Evolutionary conservation across 2,113 vertebrate species (phyloP).

Genomic region (Uria lomvia): DNA sequence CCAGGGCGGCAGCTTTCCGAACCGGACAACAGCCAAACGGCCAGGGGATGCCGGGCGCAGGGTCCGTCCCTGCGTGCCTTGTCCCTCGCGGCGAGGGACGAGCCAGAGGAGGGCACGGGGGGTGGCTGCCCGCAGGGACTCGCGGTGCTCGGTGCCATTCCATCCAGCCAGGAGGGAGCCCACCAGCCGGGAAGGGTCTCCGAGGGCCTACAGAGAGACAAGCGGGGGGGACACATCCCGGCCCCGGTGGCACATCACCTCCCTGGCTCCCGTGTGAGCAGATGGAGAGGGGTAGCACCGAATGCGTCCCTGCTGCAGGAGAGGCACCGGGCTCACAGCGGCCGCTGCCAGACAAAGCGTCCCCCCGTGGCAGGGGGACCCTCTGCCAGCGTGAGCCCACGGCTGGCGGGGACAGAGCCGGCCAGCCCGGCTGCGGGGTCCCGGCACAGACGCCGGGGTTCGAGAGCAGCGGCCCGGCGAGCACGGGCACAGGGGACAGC

Average conservation of each 20-base stretch:
- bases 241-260: not conserved
- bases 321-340: not conserved
- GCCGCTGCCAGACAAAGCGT: not conserved
- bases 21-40: rapidly evolving
- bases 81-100: rapidly evolving
- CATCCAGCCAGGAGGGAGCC: not conserved
- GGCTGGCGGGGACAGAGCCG: not conserved
- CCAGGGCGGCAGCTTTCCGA: rapidly evolving
- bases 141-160: not conserved
- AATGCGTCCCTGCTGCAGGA: not conserved
- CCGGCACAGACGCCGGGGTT: not conserved
- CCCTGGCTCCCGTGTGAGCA: not conserved
- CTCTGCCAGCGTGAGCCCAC: rapidly evolving
- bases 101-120: not conserved
- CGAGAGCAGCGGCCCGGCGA: not conserved
- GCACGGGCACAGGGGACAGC: not conserved
- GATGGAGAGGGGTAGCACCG: not conserved
- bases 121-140: not conserved
- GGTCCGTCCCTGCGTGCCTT: rapidly evolving
- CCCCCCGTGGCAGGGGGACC: not conserved
- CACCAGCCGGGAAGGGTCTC: not conserved
- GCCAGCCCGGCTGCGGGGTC: not conserved
- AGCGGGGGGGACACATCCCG: rapidly evolving
- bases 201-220: rapidly evolving
- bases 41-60: rapidly evolving